Evolutionary conservation across 2,888 invertebrate genomes (phyloP), one percentile per base, ranked within the genome.

Genomic region (Yponomeuta evonymella): DNA sequence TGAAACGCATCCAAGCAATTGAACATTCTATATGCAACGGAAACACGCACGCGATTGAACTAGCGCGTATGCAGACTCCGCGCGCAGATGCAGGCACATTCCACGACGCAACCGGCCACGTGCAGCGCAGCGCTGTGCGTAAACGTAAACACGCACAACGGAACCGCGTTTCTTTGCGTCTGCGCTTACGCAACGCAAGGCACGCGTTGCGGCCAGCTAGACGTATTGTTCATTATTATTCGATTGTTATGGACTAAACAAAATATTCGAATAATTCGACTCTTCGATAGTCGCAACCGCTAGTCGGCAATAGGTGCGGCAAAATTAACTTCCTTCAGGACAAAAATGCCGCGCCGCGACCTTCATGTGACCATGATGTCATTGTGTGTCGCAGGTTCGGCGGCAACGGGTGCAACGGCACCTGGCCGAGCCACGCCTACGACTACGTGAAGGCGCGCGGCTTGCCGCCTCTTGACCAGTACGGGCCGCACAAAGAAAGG

Each of bases 361-460:
- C 36, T 36, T 36, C 36, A 36, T 43, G 43, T 8, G 43, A 6
- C 43, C 43, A 43, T 36, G 36, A 2, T 23, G 33, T 33, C 43
- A 43, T 43, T 58, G 51, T 58, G 12, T 58, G 11, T 64, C 63
- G n/a, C 79, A 88, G 88, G 72, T 83, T 78, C 75, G 86, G 87
- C 29, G 84, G 81, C 0, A 75, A 81, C 71, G 90, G 89, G 2
- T 91, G 91, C 77, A 74, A 75, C 43, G 79, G 81, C 65, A 87
- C 90, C 43, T 90, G 90, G 90, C 90, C 90, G 23, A 79, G 79
- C 73, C 78, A 76, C 74, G 89, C 90, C 12, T 91, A 84, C 78
- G 79, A 83, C 72, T 90, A 90, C 79, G 77, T 88, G 43, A 78
- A 76, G 69, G 78, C 80, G 65, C 77, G 80, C 9, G 90, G 90